phyloP scores from a whole-genome alignment of 2,113 vertebrate genomes.

The Eurypyga helias region DNA sequence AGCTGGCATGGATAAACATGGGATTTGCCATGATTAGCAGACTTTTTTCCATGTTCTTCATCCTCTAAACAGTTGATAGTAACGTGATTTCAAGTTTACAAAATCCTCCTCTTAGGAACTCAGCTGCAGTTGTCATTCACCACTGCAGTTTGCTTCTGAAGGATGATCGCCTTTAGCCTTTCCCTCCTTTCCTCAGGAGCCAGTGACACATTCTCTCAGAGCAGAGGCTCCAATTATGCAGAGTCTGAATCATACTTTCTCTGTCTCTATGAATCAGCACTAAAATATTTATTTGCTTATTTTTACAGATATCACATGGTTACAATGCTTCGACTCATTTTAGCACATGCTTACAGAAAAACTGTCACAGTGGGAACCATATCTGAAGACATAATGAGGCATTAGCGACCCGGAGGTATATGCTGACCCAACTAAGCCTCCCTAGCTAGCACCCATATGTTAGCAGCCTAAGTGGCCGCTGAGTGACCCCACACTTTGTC shows the following conservation, averaged over 20 bases:
- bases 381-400: neutral
- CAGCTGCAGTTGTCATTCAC: neutral
- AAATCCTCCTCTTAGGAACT: neutral
- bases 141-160: neutral
- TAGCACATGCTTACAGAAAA: neutral
- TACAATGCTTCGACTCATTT: neutral
- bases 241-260: neutral
- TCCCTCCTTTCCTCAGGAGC: neutral
- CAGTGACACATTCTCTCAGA: neutral
- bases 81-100: neutral
- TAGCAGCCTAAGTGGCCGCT: neutral
- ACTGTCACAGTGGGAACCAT: neutral
- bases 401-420: neutral
- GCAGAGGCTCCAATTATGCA: neutral
- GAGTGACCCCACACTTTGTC: neutral
- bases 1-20: neutral
- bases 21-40: neutral
- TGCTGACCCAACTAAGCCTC: neutral
- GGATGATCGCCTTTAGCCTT: neutral
- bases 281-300: neutral
- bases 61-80: neutral
- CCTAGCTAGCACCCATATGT: neutral
- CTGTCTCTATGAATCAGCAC: neutral
- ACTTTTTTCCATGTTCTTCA: neutral
- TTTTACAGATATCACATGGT: neutral